phyloP scores from a whole-genome alignment of 1,140 invertebrate genomes.

The Mactra quadrangularis region DNA sequence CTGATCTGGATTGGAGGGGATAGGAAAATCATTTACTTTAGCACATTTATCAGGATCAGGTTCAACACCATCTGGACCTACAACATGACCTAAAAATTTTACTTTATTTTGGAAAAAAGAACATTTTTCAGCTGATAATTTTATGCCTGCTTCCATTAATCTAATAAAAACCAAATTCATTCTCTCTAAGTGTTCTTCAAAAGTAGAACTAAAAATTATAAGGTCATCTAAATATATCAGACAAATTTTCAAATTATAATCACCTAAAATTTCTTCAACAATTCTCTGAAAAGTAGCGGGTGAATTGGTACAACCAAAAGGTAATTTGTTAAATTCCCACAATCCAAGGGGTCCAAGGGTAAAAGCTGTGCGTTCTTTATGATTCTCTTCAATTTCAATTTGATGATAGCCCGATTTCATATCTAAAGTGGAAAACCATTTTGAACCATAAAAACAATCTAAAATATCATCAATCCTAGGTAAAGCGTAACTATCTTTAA shows the following conservation, averaged over 20 bases:
- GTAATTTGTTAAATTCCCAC: conserved; percentile 50
- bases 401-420: conserved; percentile 76
- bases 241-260: conserved; percentile 28
- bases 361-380: conserved; percentile 79
- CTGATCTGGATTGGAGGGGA: conserved; percentile 79
- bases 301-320: conserved; percentile 24
- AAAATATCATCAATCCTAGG: conserved; percentile 84
- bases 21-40: conserved; percentile 73
- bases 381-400: conserved; percentile 74
- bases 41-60: too few species aligned
- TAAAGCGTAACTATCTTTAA: conserved; percentile 85
- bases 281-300: conserved; percentile 64
- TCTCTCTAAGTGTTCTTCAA: conserved; percentile 33
- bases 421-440: conserved; percentile 84
- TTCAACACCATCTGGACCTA: conserved; percentile 66
- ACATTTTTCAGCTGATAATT: conserved; percentile 76
- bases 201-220: conserved; percentile 20
- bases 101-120: too few species aligned
- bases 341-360: conserved; percentile 44
- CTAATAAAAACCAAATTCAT: background rate
- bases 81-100: conserved; percentile 65
- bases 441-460: conserved; percentile 75
- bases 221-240: conserved; percentile 23
- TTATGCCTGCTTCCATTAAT: conserved; percentile 29
- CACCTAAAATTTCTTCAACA: conserved; percentile 25